Evolutionary conservation across 2,888 invertebrate genomes (phyloP), one percentile per base, ranked within the genome.

Genomic region (Encarsia formosa): DNA sequence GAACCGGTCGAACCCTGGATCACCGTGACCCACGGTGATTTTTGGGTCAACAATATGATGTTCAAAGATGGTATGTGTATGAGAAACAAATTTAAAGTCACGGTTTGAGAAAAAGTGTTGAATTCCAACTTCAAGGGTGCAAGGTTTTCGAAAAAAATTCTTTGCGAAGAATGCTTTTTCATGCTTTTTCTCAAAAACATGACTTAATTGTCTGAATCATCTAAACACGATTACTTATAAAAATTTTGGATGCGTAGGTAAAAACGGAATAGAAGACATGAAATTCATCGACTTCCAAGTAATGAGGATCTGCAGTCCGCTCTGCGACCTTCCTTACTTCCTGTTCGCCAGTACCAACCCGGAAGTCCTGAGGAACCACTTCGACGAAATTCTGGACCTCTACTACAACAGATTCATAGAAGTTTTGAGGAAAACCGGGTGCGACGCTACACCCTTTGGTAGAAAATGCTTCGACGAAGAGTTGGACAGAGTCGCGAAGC

Each of bases 21-120:
- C 1, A 78, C 80, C 0, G 75, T 81, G 19, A 71, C 77, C 2
- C 83, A 83, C 58, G 71, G 75, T 1, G 83, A 83, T 64, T 75
- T 80, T 43, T 83, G 83, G 83, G 77, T 78, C 13, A 82, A 81
- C 61, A 83, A 83, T 58, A 74, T 82, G 2, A 78, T 83, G 78
- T 68, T 82, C 42, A 6, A 32, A 34, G 11, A 9, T 9, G 13
- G 32, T 44, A 16, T n/a, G n/a, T 34, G n/a, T n/a, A n/a, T n/a
- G n/a, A n/a, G n/a, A n/a, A n/a, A n/a, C n/a, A n/a, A n/a, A n/a
- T n/a, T n/a, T n/a, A n/a, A n/a, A n/a, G n/a, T n/a, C n/a, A n/a
- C n/a, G n/a, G n/a, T n/a, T n/a, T n/a, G n/a, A n/a, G n/a, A n/a
- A n/a, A n/a, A n/a, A n/a, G n/a, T n/a, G n/a, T n/a, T n/a, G n/a